Conservation (phyloP, 2,888 invertebrate genomes). For the Dinocampus coccinellae region DNA sequence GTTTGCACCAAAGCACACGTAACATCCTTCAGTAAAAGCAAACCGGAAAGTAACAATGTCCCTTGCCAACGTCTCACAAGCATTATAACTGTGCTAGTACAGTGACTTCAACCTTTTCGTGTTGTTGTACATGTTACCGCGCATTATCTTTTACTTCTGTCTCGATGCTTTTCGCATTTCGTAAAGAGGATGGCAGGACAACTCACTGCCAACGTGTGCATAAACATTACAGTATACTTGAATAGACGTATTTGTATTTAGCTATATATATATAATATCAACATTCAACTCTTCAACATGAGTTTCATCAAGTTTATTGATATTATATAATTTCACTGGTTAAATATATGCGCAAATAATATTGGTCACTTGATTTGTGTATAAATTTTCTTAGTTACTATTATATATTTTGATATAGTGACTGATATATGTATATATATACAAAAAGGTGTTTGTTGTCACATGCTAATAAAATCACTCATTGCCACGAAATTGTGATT, state of each 20-base stretch:
- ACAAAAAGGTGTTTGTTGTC: background rate
- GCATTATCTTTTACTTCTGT: slow-evolving; percentile 5
- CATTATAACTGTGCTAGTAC: slow-evolving; percentile 33
- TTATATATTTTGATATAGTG: background rate
- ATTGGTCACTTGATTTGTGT: background rate
- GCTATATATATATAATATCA: too few relatives aligned
- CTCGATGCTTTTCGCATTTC: slow-evolving; percentile 37
- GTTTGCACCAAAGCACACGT: slow-evolving; percentile 28
- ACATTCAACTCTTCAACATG: too few relatives aligned
- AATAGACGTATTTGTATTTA: slow-evolving; percentile 64
- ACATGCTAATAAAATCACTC: background rate
- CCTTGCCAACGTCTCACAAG: slow-evolving; percentile 36
- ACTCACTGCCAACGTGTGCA: slow-evolving; percentile 21
- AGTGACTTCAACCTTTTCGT: slow-evolving; percentile 47
- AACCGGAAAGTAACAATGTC: slow-evolving; percentile 35
- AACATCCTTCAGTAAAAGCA: slow-evolving; percentile 23
- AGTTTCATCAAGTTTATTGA: too few relatives aligned
- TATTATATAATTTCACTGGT: too few relatives aligned
- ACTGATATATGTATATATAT: too few relatives aligned
- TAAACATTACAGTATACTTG: too few relatives aligned
- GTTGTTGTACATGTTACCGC: background rate
- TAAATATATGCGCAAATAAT: too few relatives aligned
- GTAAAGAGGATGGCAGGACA: slow-evolving; percentile 52
- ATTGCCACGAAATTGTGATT: background rate
- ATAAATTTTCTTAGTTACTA: too few relatives aligned